These are phyloP conservation scores for Drosophila histrio DNA, from an alignment of 2,888 invertebrate genomes.

Conservation along the genomic window DNA sequence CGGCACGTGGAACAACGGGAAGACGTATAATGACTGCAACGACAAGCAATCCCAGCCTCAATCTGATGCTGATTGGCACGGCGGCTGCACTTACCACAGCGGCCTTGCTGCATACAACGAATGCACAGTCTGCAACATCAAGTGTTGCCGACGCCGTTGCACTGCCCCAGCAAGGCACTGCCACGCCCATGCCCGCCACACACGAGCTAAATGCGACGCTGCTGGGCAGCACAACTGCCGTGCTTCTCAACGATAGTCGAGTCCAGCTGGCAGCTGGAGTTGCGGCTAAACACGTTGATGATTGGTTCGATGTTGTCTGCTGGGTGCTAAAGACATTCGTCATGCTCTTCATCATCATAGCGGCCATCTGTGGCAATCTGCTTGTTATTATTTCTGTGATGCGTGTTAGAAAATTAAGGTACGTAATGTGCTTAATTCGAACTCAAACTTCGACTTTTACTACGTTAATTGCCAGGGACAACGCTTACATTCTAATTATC, in stretches of 20 bases:
- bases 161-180: constrained; percentile 63
- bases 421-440: constrained; percentile 25
- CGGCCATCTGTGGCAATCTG: constrained; percentile 95
- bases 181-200: constrained; percentile 49
- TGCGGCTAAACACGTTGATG: constrained; percentile 59
- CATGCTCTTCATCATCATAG: constrained; percentile 94
- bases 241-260: constrained; percentile 56
- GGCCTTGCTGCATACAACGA: constrained; percentile 62
- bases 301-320: constrained; percentile 86
- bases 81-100: constrained; percentile 54
- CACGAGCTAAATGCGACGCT: constrained; percentile 59
- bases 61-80: constrained; percentile 44
- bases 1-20: not conserved
- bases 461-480: constrained; percentile 14
- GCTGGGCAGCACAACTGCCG: constrained; percentile 50
- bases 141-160: constrained; percentile 39
- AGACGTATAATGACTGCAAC: constrained; percentile 30
- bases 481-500: constrained; percentile 62
- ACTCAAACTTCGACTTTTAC: not conserved
- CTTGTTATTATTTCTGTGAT: constrained; percentile 95
- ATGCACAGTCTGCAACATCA: constrained; percentile 49
- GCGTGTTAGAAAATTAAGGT: constrained; percentile 88
- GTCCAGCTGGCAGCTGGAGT: constrained; percentile 32
- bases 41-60: constrained; percentile 23
- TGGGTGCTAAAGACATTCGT: constrained; percentile 90